Evolutionary conservation across 2,113 vertebrate species (phyloP).

Genomic region (Onychorhynchus coronatus): DNA sequence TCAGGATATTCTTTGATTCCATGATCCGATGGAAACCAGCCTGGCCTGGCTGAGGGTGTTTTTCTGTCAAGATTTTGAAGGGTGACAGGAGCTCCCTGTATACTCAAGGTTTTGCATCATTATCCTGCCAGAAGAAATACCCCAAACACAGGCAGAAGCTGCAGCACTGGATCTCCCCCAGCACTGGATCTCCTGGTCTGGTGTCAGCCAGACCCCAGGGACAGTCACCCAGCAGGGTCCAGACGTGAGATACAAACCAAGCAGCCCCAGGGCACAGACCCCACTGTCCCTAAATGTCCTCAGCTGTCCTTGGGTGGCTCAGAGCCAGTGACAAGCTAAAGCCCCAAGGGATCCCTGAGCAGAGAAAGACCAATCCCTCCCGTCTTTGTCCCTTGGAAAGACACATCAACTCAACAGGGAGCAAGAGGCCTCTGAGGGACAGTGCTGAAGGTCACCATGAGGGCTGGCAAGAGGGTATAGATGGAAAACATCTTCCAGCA

Average conservation of each 20-base stretch:
- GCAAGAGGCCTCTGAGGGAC: background rate
- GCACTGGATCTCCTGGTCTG: background rate
- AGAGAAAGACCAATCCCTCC: background rate
- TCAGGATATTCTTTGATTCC: background rate
- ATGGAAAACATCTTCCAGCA: background rate
- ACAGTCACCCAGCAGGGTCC: background rate
- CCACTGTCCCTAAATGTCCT: background rate
- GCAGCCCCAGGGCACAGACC: background rate
- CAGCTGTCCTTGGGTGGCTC: background rate
- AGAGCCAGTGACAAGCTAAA: background rate
- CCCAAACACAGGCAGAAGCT: background rate
- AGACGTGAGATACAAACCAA: background rate
- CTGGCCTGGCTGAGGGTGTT: background rate
- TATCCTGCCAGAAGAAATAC: background rate
- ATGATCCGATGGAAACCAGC: background rate
- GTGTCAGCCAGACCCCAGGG: background rate
- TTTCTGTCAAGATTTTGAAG: background rate
- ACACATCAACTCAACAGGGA: fast-evolving
- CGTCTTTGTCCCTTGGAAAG: background rate
- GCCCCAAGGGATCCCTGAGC: background rate
- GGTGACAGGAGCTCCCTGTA: background rate
- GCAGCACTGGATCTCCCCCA: background rate
- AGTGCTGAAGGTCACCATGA: background rate
- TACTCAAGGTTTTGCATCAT: background rate
- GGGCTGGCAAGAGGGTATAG: too few relatives aligned